These are phyloP conservation scores for Pterobdella sp. DNA, from an alignment of 2,888 invertebrate genomes.

Conservation along the genomic window DNA sequence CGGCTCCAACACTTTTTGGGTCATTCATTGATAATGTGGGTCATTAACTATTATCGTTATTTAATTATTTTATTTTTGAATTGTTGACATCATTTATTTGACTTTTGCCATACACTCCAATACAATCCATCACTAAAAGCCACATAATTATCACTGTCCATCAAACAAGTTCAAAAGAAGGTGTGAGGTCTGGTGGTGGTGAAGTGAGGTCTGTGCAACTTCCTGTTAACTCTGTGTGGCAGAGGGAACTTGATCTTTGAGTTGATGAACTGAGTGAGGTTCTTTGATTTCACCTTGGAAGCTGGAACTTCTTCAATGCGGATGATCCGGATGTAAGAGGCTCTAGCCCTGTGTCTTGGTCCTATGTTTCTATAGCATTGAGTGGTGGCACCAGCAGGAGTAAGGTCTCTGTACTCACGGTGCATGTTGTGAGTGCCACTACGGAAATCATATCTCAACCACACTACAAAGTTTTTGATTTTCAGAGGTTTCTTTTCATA, in stretches of 20 bases:
- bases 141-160: too few species aligned
- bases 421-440: slow-evolving; percentile 99
- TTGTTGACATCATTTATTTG: too few species aligned
- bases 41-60: too few species aligned
- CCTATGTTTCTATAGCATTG: slow-evolving; percentile 95
- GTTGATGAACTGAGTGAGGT: slow-evolving; percentile 90
- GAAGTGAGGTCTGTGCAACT: slow-evolving; percentile 54
- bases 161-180: slow-evolving; percentile 46
- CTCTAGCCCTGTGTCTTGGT: slow-evolving; percentile 92
- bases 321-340: slow-evolving; percentile 94
- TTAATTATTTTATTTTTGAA: too few species aligned
- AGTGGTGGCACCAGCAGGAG: slow-evolving; percentile 90
- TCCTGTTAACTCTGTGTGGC: slow-evolving; percentile 59
- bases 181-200: slow-evolving; percentile 55
- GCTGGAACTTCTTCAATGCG: slow-evolving; percentile 87
- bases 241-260: slow-evolving; percentile 91
- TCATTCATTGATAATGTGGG: neutral
- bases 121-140: too few species aligned
- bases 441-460: slow-evolving; percentile 95
- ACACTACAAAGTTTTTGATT: slow-evolving; percentile 98
- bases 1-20: neutral
- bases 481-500: slow-evolving; percentile 83
- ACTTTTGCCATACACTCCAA: too few species aligned
- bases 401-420: slow-evolving; percentile 88
- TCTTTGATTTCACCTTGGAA: slow-evolving; percentile 57